phyloP scores from a whole-genome alignment of 2,888 invertebrate genomes.

The Acanthosepion esculentum region DNA sequence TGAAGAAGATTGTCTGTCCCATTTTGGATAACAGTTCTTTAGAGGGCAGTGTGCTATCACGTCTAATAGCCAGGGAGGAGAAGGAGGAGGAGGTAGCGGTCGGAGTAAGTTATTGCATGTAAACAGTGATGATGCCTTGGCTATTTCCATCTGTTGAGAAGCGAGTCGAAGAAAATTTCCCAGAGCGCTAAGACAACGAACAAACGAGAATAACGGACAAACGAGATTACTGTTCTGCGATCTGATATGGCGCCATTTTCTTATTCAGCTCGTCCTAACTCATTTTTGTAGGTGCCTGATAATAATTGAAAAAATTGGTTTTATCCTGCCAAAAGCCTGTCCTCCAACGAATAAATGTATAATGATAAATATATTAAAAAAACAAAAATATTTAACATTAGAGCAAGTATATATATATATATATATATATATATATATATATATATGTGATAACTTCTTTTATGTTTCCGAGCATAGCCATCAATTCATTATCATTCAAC shows the following conservation, averaged over 20 bases:
- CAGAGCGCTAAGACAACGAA: neutral
- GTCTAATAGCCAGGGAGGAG: neutral
- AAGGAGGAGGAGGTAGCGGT: neutral
- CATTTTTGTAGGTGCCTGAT: neutral
- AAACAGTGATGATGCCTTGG: neutral
- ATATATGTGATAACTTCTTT: no score
- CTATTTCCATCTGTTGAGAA: constrained; percentile 11
- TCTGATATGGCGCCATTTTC: neutral
- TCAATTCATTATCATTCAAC: no score
- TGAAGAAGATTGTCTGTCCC: neutral
- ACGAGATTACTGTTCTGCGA: neutral
- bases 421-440: no score
- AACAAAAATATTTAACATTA: no score
- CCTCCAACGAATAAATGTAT: neutral
- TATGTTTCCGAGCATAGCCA: no score
- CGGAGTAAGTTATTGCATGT: neutral
- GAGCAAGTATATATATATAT: no score
- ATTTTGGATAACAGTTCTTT: neutral
- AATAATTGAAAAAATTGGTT: neutral
- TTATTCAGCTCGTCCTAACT: neutral
- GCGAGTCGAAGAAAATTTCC: neutral
- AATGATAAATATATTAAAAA: neutral
- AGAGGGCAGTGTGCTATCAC: neutral
- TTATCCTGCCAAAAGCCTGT: neutral
- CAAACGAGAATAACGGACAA: constrained; percentile 8